phyloP scores from a whole-genome alignment of 2,888 invertebrate genomes.

The Agrypnus murinus region DNA sequence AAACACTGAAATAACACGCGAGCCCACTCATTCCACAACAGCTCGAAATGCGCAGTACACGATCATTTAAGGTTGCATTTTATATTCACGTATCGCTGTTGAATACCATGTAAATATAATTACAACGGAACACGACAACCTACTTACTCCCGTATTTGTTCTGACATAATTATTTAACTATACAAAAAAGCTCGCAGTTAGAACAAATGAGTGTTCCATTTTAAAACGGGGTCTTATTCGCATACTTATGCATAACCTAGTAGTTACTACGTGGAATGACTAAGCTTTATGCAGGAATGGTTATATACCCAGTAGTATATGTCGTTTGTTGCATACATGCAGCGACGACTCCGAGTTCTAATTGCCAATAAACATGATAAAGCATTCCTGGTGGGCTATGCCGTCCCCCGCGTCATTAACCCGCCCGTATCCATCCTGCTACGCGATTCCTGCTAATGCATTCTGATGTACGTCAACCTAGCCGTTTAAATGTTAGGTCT shows the following conservation, averaged over 20 bases:
- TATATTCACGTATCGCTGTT: conserved; percentile 48
- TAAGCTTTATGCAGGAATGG: not conserved
- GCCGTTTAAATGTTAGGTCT: conserved; percentile 52
- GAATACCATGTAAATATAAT: conserved; percentile 51
- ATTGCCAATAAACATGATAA: conserved; percentile 54
- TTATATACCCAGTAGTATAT: not conserved
- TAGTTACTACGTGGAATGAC: no score
- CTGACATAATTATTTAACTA: conserved; percentile 35
- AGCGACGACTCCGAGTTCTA: conserved; percentile 40
- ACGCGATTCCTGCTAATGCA: conserved; percentile 51
- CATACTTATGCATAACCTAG: not conserved
- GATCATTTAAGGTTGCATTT: conserved; percentile 47
- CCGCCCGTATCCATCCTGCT: conserved; percentile 45
- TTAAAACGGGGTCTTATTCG: conserved; percentile 2
- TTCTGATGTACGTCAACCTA: conserved; percentile 56
- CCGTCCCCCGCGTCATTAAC: conserved; percentile 52
- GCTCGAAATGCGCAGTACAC: conserved; percentile 50
- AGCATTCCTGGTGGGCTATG: conserved; percentile 43
- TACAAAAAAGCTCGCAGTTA: conserved; percentile 19
- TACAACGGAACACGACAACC: conserved; percentile 49
- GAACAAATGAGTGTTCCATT: conserved; percentile 6
- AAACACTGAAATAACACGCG: conserved; percentile 63
- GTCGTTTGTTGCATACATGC: conserved; percentile 39
- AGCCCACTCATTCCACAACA: conserved; percentile 49
- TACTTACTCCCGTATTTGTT: conserved; percentile 36